Percentiles rank a stretch among this genome's conserved stretches.
Conservation (phyloP, 2,797 vertebrate species). For the Chromis chromis region DNA sequence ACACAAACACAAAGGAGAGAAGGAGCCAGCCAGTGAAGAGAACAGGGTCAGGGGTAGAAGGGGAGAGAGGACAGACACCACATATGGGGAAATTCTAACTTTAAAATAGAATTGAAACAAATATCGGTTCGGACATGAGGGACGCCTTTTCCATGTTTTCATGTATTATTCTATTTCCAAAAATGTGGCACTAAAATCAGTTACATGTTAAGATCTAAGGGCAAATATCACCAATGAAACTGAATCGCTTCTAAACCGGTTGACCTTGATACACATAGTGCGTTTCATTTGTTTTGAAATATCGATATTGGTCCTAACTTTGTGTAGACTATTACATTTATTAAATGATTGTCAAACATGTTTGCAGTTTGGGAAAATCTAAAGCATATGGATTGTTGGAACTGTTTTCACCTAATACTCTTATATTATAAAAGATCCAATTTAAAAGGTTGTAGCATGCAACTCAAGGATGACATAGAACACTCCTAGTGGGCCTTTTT, state of each 20-base stretch:
- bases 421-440: not conserved
- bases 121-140: no score
- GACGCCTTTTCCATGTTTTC: not conserved
- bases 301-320: not conserved
- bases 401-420: not conserved
- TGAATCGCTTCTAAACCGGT: not conserved
- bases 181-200: not conserved
- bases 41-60: slow-evolving; percentile 49
- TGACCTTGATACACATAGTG: not conserved
- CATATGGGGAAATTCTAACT: slow-evolving; percentile 32
- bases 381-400: not conserved
- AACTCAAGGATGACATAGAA: not conserved
- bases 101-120: slow-evolving; percentile 8
- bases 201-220: not conserved
- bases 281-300: not conserved
- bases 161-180: not conserved
- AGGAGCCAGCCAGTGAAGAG: slow-evolving; percentile 50
- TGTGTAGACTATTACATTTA: not conserved
- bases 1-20: slow-evolving; percentile 70
- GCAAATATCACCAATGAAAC: not conserved
- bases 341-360: not conserved
- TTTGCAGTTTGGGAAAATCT: not conserved
- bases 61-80: slow-evolving; percentile 34
- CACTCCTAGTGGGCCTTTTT: not conserved
- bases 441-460: slow-evolving; percentile 4